Percentiles rank a stretch among this genome's conserved stretches.
Conservation (phyloP, 2,797 vertebrate genomes). For the Oryzias sinensis region DNA sequence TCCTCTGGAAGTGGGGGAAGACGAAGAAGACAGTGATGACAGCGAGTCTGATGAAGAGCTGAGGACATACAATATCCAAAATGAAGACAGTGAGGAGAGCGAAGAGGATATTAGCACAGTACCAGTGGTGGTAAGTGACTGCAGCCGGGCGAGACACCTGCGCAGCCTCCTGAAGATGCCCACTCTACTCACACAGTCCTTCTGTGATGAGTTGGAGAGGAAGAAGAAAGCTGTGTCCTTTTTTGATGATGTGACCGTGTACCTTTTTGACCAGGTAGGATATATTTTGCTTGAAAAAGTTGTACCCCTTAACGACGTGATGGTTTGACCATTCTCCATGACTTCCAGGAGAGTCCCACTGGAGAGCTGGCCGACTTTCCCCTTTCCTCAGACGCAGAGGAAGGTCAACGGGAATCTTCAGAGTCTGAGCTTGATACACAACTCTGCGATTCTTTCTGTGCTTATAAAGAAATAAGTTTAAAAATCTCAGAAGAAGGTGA, state of each 20-base stretch:
- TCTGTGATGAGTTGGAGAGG: slow-evolving; percentile 87
- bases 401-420: slow-evolving; percentile 47
- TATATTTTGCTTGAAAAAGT: not conserved
- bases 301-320: not conserved
- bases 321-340: slow-evolving; percentile 9
- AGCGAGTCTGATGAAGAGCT: slow-evolving; percentile 96
- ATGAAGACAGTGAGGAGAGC: slow-evolving; percentile 92
- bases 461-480: slow-evolving; percentile 57
- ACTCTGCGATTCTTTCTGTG: slow-evolving; percentile 36
- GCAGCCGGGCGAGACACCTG: slow-evolving; percentile 83
- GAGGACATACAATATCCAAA: slow-evolving; percentile 91
- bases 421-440: slow-evolving; percentile 50
- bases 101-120: slow-evolving; percentile 76
- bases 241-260: slow-evolving; percentile 95
- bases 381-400: slow-evolving; percentile 73
- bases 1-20: slow-evolving; percentile 77
- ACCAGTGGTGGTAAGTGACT: slow-evolving; percentile 92
- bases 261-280: slow-evolving; percentile 96
- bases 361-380: slow-evolving; percentile 86
- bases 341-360: slow-evolving; percentile 90
- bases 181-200: slow-evolving; percentile 80
- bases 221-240: slow-evolving; percentile 98
- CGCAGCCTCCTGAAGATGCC: slow-evolving; percentile 95
- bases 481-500: slow-evolving; percentile 77
- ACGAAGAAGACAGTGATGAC: slow-evolving; percentile 91